A percentile compares a stretch with the other conserved stretches of the same genome.
phyloP scores from a whole-genome alignment of 2,113 vertebrate genomes.

The Hirundichthys speculiger region DNA sequence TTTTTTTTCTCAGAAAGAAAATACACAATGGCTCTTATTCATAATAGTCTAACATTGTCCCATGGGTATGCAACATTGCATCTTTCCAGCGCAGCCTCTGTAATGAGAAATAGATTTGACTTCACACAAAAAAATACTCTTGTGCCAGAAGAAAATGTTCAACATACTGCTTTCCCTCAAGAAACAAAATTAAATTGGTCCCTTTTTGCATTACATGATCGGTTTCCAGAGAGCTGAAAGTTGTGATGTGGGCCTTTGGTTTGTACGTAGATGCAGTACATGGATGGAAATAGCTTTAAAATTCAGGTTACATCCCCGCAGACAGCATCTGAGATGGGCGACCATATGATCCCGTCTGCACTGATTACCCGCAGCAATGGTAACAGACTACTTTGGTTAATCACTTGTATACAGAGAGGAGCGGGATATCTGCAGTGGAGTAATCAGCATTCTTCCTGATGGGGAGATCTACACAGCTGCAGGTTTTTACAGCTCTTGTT shows the following conservation, averaged over 20 bases:
- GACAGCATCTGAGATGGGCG: constrained; percentile 47
- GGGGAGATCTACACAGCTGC: constrained; percentile 49
- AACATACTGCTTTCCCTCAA: constrained; percentile 19
- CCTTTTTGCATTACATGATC: constrained; percentile 26
- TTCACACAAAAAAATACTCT: constrained; percentile 49
- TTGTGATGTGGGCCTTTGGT: not conserved
- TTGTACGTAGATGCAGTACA: not conserved
- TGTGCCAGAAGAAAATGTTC: constrained; percentile 25
- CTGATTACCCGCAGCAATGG: constrained; percentile 61
- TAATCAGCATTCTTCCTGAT: constrained; percentile 35
- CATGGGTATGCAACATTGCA: constrained; percentile 37
- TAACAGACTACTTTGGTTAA: constrained; percentile 59
- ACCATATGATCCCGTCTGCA: constrained; percentile 65
- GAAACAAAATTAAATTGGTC: constrained; percentile 47
- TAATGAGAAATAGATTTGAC: constrained; percentile 74
- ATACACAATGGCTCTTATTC: constrained; percentile 45
- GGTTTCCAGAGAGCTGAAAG: constrained; percentile 21
- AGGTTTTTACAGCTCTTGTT: constrained; percentile 39
- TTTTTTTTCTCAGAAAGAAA: constrained; percentile 21
- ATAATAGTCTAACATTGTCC: constrained; percentile 27
- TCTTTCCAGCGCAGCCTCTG: constrained; percentile 31
- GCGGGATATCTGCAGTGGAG: constrained; percentile 34
- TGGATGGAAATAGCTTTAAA: constrained; percentile 29
- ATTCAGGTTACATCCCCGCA: constrained; percentile 48
- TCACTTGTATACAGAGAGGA: constrained; percentile 56